phyloP scores from a whole-genome alignment of 2,888 invertebrate species.

The Pemphredon lugubris region DNA sequence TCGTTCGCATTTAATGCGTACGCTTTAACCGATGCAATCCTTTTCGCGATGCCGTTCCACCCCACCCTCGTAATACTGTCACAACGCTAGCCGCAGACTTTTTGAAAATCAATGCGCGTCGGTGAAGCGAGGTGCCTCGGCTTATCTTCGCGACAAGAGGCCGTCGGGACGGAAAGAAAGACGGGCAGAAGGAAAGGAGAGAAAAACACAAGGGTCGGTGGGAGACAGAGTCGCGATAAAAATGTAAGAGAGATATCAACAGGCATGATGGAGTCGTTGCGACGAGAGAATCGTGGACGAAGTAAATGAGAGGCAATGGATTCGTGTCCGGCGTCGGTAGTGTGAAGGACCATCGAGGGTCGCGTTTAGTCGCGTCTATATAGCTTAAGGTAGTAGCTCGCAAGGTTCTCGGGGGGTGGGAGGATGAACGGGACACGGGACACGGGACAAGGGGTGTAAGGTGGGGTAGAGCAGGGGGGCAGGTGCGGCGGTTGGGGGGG shows the following conservation, averaged over 20 bases:
- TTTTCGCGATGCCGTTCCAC: background rate
- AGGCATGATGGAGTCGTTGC: constrained; percentile 46
- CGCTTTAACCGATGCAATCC: background rate
- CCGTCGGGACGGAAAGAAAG: no score
- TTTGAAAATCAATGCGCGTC: background rate
- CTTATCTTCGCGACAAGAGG: background rate
- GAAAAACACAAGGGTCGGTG: background rate
- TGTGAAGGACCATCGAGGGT: constrained; percentile 45
- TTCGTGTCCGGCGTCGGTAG: constrained; percentile 20
- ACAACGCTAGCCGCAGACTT: background rate
- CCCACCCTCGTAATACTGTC: background rate
- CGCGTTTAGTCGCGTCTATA: constrained; percentile 44
- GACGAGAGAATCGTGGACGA: constrained; percentile 24
- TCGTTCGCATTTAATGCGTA: no score
- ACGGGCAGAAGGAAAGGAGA: no score
- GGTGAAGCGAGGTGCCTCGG: background rate
- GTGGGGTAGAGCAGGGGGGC: constrained; percentile 19
- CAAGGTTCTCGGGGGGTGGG: constrained; percentile 47
- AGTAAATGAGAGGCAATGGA: constrained; percentile 1
- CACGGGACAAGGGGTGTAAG: constrained; percentile 10
- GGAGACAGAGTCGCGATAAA: no score
- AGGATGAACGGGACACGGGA: constrained; percentile 35
- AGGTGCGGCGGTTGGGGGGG: constrained; percentile 13
- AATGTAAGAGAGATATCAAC: constrained; percentile 43
- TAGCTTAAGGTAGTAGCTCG: constrained; percentile 36